Base-by-base conservation (phyloP, 2,113 vertebrate genomes). In the Marmota flaviventris region DNA sequence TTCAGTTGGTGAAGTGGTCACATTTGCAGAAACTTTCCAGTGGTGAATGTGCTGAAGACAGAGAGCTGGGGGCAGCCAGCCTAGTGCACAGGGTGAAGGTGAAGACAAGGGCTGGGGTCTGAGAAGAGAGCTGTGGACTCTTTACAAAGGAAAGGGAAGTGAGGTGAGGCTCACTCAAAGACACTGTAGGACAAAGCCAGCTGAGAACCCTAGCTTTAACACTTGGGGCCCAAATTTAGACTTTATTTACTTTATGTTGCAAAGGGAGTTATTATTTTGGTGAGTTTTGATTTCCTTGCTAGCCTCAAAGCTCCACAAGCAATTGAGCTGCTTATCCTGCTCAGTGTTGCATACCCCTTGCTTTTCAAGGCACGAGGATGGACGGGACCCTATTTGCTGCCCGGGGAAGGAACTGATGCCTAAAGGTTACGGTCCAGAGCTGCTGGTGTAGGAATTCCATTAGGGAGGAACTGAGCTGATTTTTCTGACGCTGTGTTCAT, bases 21-120 rank as follows among this genome's bases (percentile, higher is more conserved):
- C 75, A 69, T 96, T 87, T 89, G 95, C 45, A 96, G 95, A 96
- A 76, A 81, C n/a, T 85, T 96, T 69, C 89, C 91, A 84, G 45
- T 8, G 73, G 73, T n/a, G 81, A 45, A n/a, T 85, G 34, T 85
- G 32, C 67, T 58, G 73, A 83, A 94, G 85, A 94, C 61, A 83
- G 83, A 8, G 17, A 89, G 76, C 32, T 61, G 39, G 12, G 20
- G 17, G 91, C 32, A 82, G 39, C 34, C 34, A 6, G 24, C 42
- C 56, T 0, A 34, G 82, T 13, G 22, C n/a, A 63, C 34, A 17
- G 69, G 29, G 75, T 69, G 56, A 73, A 89, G 81, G 25, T 92
- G 67, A 63, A 85, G 85, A 24, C 13, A 11, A 72, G 34, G 22
- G 56, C 24, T 37, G 2, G 25, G 61, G 10, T 76, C 83, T 6